Percentiles rank a stretch among this genome's conserved stretches.
Conservation (phyloP, 2,113 vertebrate genomes). For the Gavialis gangeticus region DNA sequence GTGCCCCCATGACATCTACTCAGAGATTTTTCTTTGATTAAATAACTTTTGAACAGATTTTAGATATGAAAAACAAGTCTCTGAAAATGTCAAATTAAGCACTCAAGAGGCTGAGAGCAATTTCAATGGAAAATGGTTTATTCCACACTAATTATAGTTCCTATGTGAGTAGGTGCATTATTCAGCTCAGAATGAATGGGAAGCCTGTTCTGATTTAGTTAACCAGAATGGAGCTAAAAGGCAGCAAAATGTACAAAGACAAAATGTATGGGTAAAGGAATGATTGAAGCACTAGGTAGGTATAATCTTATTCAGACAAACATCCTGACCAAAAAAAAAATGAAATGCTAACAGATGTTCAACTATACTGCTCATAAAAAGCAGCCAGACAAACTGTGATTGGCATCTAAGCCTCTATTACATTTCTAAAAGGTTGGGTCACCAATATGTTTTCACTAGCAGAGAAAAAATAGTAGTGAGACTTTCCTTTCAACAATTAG, state of each 20-base stretch:
- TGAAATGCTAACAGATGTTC: neutral
- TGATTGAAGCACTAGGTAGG: neutral
- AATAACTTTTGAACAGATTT: neutral
- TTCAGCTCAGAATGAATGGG: neutral
- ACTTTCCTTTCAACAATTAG: neutral
- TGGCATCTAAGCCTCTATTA: neutral
- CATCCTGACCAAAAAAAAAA: neutral
- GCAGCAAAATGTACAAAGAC: neutral
- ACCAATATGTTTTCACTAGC: neutral
- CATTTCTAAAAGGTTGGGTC: neutral
- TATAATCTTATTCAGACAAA: neutral
- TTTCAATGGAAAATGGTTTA: neutral
- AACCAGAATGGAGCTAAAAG: neutral
- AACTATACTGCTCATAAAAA: neutral
- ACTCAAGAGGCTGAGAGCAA: neutral
- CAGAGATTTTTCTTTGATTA: neutral
- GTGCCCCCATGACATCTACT: too few species aligned
- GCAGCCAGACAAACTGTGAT: neutral
- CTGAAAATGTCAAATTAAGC: neutral
- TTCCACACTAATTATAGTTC: neutral
- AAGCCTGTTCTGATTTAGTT: neutral
- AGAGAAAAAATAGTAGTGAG: neutral
- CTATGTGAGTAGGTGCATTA: neutral
- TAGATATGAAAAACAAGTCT: constrained; percentile 6
- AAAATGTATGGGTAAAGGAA: neutral